phyloP scores from a whole-genome alignment of 2,888 invertebrate genomes.

The Philaethria dido region DNA sequence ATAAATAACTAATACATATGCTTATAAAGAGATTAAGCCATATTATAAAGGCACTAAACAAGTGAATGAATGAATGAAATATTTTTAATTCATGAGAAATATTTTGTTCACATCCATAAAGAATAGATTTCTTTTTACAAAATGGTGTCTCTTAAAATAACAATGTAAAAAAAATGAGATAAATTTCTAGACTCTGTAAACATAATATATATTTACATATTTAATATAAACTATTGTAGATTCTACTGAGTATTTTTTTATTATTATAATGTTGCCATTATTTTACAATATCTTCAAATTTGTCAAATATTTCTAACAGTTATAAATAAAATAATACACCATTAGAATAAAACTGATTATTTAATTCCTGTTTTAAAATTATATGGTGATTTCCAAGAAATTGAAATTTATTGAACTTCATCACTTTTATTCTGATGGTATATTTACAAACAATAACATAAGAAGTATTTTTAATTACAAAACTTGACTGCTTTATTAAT shows the following conservation, averaged over 20 bases:
- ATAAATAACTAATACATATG: not conserved
- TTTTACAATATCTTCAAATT: no score
- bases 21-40: slow-evolving; percentile 14
- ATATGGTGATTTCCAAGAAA: no score
- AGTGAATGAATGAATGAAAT: slow-evolving; percentile 4
- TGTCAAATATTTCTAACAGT: no score
- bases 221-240: not conserved
- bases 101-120: not conserved
- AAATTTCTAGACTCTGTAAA: not conserved
- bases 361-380: not conserved
- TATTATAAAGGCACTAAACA: slow-evolving; percentile 20
- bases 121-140: not conserved
- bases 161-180: not conserved
- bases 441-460: no score
- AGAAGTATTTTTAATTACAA: no score
- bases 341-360: not conserved
- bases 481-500: no score
- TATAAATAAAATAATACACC: not conserved
- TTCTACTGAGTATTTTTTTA: not conserved
- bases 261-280: not conserved
- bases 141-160: not conserved
- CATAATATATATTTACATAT: not conserved
- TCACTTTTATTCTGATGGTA: no score
- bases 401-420: no score
- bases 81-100: not conserved